Conservation (phyloP, 2,888 invertebrate species). For the Torymus texanus region DNA sequence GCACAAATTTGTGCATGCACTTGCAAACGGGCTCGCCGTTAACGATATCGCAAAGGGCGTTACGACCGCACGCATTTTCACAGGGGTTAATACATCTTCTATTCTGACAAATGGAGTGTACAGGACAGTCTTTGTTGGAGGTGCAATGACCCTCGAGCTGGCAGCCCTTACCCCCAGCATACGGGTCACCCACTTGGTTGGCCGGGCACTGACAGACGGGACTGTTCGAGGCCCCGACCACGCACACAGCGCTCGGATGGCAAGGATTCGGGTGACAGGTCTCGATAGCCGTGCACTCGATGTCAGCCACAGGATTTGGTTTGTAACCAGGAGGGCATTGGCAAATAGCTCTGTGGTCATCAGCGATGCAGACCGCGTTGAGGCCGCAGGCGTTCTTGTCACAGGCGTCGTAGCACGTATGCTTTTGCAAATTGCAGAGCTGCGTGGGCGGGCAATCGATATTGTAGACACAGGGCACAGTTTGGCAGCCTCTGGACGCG, state of each 20-base stretch:
- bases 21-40: conserved; percentile 85
- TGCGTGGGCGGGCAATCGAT: conserved; percentile 88
- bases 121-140: conserved; percentile 87
- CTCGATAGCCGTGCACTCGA: conserved; percentile 85
- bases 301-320: conserved; percentile 89
- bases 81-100: conserved; percentile 89
- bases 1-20: conserved; percentile 86
- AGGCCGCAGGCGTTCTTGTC: conserved; percentile 88
- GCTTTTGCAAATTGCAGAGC: conserved; percentile 88
- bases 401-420: conserved; percentile 89
- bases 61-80: conserved; percentile 87
- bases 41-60: conserved; percentile 87
- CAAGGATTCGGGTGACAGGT: conserved; percentile 87
- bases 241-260: conserved; percentile 87
- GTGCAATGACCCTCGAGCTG: conserved; percentile 85
- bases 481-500: conserved; percentile 83
- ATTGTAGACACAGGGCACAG: conserved; percentile 91
- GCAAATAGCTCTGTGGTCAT: conserved; percentile 88
- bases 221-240: conserved; percentile 80
- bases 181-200: conserved; percentile 86
- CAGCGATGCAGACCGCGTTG: conserved; percentile 91
- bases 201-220: conserved; percentile 87
- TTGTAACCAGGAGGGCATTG: conserved; percentile 90
- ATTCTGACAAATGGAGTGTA: conserved; percentile 83
- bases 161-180: conserved; percentile 81